These are phyloP conservation scores for Scaptomyza parva DNA, from an alignment of 2,888 invertebrate species.

Conservation along the genomic window DNA sequence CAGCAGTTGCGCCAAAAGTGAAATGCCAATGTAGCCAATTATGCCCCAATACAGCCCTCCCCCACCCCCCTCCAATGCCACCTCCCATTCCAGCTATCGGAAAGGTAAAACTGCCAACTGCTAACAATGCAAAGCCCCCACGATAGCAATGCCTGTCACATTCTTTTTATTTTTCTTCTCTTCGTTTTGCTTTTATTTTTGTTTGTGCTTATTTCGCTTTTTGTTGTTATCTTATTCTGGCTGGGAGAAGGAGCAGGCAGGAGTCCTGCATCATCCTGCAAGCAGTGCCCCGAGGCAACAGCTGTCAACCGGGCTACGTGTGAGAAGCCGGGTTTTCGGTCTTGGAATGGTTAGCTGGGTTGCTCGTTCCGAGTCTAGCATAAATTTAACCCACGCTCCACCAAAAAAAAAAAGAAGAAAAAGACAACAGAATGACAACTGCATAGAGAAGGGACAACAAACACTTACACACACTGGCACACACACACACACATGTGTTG, in stretches of 20 bases:
- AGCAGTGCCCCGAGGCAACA: conserved; percentile 60
- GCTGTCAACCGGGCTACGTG: conserved; percentile 76
- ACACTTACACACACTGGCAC: background rate
- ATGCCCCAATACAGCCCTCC: conserved; percentile 51
- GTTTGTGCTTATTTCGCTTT: conserved; percentile 64
- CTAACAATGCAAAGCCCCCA: conserved; percentile 73
- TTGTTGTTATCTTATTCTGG: conserved; percentile 62
- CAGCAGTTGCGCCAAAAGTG: conserved; percentile 71
- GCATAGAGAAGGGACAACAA: conserved; percentile 14
- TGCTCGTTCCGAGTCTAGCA: conserved; percentile 31
- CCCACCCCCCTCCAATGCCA: background rate
- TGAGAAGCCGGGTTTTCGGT: conserved; percentile 37
- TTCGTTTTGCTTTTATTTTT: conserved; percentile 18
- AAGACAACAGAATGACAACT: conserved; percentile 58
- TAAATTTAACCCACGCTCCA: conserved; percentile 56
- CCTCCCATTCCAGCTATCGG: conserved; percentile 30
- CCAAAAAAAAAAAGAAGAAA: too few species aligned
- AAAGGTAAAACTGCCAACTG: conserved; percentile 73
- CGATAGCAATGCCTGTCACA: conserved; percentile 60
- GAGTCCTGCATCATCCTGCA: conserved; percentile 45
- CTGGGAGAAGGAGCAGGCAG: too few species aligned
- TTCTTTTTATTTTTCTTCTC: conserved; percentile 28
- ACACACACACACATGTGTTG: conserved; percentile 16
- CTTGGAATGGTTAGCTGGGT: background rate
- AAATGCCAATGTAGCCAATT: conserved; percentile 79